Percentiles rank a stretch among this genome's conserved stretches.
These are phyloP conservation scores for Gorilla gorilla DNA, from an alignment of 2,113 vertebrate species.

Conservation along the genomic window DNA sequence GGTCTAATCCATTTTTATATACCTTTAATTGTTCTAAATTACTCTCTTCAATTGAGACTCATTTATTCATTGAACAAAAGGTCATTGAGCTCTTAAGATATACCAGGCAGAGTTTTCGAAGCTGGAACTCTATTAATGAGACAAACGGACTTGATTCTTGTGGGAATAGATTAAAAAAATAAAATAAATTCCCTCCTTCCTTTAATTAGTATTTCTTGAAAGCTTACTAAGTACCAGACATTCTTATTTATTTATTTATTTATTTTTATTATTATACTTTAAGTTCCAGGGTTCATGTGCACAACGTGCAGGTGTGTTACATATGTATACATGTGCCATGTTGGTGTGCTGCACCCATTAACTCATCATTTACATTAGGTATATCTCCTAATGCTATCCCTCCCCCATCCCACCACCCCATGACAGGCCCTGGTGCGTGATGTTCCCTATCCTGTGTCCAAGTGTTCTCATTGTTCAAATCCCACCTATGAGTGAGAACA, in stretches of 20 bases:
- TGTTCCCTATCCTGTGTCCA: no score
- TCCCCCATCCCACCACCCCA: no score
- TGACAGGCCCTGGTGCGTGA: no score
- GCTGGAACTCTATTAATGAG: background rate
- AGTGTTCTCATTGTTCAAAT: no score
- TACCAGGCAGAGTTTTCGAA: background rate
- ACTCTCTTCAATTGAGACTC: background rate
- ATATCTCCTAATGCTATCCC: no score
- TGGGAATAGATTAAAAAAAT: background rate
- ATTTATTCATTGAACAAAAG: background rate
- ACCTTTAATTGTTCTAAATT: conserved; percentile 6
- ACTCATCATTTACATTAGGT: no score
- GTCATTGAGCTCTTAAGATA: background rate
- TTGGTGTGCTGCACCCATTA: no score
- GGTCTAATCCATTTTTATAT: background rate
- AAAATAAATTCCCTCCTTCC: background rate
- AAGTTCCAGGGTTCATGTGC: no score
- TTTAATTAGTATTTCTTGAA: background rate
- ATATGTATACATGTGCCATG: no score
- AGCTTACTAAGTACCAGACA: background rate
- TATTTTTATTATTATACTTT: no score
- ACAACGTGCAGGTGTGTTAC: no score
- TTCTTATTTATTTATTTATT: background rate
- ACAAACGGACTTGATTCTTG: background rate
- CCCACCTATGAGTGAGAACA: no score